phyloP scores from a whole-genome alignment of 2,113 vertebrate species.

The Aegotheles bennettii region DNA sequence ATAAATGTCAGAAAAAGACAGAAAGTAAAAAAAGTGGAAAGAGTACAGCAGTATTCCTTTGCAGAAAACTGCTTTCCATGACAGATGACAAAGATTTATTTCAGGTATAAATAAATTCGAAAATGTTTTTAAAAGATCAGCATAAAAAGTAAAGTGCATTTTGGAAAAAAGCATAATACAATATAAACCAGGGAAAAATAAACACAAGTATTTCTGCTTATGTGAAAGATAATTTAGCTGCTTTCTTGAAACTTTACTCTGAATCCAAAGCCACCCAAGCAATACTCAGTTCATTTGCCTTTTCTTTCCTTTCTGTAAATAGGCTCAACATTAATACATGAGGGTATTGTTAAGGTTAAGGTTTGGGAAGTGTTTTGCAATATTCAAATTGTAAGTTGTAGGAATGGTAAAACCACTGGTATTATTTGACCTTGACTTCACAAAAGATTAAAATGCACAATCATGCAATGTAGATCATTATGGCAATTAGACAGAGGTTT shows the following conservation, averaged over 20 bases:
- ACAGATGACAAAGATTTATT: not conserved
- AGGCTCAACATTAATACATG: not conserved
- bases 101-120: not conserved
- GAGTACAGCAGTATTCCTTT: not conserved
- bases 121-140: not conserved
- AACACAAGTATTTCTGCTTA: not conserved
- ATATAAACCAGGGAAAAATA: not conserved
- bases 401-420: not conserved
- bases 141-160: not conserved
- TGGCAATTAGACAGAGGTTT: not conserved
- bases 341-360: not conserved
- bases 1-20: not conserved
- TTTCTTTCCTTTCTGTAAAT: not conserved
- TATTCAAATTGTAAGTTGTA: not conserved
- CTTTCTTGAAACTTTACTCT: not conserved
- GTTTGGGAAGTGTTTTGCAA: not conserved
- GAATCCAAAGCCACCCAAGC: fast-evolving
- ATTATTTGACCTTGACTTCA: not conserved
- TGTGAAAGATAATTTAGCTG: not conserved
- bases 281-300: not conserved
- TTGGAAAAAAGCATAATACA: not conserved
- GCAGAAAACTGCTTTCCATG: not conserved
- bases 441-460: not conserved
- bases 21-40: not conserved
- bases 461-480: not conserved